These are phyloP conservation scores for Forbesichthys agassizii DNA, from an alignment of 2,113 vertebrate species.

Conservation along the genomic window DNA sequence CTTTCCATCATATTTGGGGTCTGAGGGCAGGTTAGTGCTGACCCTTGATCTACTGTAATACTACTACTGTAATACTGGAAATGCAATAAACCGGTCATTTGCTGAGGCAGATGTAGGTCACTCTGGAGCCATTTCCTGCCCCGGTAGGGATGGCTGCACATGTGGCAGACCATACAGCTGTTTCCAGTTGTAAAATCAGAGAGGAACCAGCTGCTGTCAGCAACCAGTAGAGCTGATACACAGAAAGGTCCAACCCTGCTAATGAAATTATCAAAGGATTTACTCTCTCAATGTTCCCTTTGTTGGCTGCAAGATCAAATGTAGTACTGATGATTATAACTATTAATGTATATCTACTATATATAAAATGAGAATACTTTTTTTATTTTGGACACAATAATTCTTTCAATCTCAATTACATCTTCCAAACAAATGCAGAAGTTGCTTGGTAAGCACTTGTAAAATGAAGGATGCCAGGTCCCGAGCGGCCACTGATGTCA, in stretches of 20 bases:
- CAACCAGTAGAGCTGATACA: slow-evolving; percentile 45
- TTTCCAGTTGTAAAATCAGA: slow-evolving; percentile 74
- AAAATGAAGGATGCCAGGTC: slow-evolving; percentile 35
- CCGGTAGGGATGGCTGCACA: slow-evolving; percentile 69
- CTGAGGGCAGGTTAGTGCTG: slow-evolving; percentile 32
- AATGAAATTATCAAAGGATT: slow-evolving; percentile 69
- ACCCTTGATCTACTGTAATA: slow-evolving; percentile 4
- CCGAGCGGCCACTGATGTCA: slow-evolving; percentile 34
- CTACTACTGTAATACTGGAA: slow-evolving; percentile 25
- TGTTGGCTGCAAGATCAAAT: slow-evolving; percentile 27
- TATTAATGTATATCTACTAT: background rate
- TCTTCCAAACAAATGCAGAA: slow-evolving; percentile 53
- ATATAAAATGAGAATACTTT: background rate
- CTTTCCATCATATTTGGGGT: slow-evolving; percentile 43
- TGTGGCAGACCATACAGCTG: slow-evolving; percentile 79
- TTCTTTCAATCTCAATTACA: slow-evolving; percentile 20
- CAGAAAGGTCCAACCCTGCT: slow-evolving; percentile 49
- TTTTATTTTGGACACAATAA: slow-evolving; percentile 39
- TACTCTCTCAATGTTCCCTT: slow-evolving; percentile 40
- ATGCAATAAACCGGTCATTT: slow-evolving; percentile 44
- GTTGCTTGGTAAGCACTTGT: slow-evolving; percentile 54
- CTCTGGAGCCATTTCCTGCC: slow-evolving; percentile 59
- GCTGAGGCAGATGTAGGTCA: slow-evolving; percentile 69
- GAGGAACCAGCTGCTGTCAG: slow-evolving; percentile 74
- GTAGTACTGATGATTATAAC: slow-evolving; percentile 41